Evolutionary conservation across 37 sponge, comb jelly and placozoan species (phyloP).

Genomic region (Cliona cf. orientalis): DNA sequence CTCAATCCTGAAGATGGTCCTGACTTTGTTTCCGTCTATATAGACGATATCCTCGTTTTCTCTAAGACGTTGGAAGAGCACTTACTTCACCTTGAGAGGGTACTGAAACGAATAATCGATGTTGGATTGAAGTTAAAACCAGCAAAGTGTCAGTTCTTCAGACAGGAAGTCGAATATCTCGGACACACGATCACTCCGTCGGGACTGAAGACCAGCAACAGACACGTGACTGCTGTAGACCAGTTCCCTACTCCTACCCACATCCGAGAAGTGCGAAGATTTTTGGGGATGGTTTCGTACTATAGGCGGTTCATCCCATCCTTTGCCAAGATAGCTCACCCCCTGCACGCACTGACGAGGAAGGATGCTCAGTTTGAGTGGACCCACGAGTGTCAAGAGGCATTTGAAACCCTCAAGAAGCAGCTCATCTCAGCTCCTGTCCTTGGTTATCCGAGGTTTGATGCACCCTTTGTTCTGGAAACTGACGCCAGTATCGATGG

Average conservation of each 20-base stretch:
- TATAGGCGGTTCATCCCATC: constrained; percentile 16
- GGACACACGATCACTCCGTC: constrained; percentile 39
- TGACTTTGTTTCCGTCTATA: too few relatives aligned
- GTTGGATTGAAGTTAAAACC: constrained; percentile 48
- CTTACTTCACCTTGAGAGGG: too few relatives aligned
- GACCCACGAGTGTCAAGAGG: constrained; percentile 20
- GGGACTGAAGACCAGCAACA: constrained; percentile 14
- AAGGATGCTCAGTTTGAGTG: constrained; percentile 19
- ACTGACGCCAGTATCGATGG: too few relatives aligned
- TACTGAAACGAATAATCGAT: constrained; percentile 1
- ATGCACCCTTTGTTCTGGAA: background rate
- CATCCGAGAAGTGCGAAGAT: constrained; percentile 24
- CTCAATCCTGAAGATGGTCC: too few relatives aligned
- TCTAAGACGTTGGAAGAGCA: too few relatives aligned
- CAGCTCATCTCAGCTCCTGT: background rate
- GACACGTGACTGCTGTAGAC: background rate
- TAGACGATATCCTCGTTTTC: too few relatives aligned
- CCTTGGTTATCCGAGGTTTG: constrained; percentile 21
- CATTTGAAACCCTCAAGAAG: constrained; percentile 4
- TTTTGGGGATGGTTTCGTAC: constrained; percentile 49
- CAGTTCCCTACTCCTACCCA: constrained; percentile 17
- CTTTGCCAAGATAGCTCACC: constrained; percentile 26
- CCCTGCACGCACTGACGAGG: constrained; percentile 19
- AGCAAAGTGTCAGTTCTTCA: constrained; percentile 37
- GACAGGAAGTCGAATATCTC: constrained; percentile 50